Conservation (phyloP, 1,140 invertebrate genomes). For the Drosophila nasuta region DNA sequence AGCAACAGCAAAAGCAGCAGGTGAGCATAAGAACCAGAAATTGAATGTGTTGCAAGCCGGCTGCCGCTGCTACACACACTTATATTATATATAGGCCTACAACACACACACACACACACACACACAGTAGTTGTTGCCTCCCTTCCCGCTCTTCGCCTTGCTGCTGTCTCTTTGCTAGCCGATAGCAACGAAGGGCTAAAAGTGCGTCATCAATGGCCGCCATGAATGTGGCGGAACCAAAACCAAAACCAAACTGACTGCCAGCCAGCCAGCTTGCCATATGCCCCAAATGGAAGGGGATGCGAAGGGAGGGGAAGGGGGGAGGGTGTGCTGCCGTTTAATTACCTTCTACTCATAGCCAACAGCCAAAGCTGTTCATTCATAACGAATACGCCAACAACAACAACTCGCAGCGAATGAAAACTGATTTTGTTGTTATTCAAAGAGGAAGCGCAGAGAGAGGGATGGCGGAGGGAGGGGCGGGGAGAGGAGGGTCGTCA, state of each 20-base stretch:
- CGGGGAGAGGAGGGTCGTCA: constrained; percentile 40
- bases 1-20: constrained; percentile 59
- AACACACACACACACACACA: constrained; percentile 8
- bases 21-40: constrained; percentile 68
- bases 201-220: constrained; percentile 84
- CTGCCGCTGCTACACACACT: constrained; percentile 24
- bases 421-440: constrained; percentile 32
- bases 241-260: constrained; percentile 39
- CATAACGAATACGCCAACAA: constrained; percentile 60
- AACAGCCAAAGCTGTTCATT: constrained; percentile 56
- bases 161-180: constrained; percentile 24
- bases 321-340: constrained; percentile 54
- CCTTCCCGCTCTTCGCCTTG: too few relatives aligned
- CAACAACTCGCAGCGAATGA: constrained; percentile 23
- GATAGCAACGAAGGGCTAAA: constrained; percentile 82
- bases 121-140: not conserved
- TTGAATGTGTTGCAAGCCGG: constrained; percentile 58
- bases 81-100: constrained; percentile 7
- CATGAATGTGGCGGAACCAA: constrained; percentile 64
- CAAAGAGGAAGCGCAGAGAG: not conserved
- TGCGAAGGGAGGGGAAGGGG: constrained; percentile 5
- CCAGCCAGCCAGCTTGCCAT: constrained; percentile 13
- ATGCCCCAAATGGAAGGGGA: constrained; percentile 21
- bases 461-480: not conserved
- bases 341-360: constrained; percentile 55